Conservation (phyloP, 2,797 vertebrate genomes). For the Sebastes reedi region DNA sequence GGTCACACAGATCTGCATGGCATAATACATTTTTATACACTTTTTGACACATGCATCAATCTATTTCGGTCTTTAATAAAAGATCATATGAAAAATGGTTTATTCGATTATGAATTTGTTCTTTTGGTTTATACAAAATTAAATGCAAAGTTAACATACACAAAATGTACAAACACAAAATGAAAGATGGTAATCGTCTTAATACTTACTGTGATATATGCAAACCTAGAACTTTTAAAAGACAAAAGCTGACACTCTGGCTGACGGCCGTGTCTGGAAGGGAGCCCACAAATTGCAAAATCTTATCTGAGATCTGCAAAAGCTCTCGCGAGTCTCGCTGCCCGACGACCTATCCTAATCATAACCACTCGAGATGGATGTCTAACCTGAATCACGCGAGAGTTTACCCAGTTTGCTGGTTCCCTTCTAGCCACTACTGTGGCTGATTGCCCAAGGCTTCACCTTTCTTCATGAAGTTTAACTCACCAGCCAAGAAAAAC, state of each 20-base stretch:
- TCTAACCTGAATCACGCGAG: too few relatives aligned
- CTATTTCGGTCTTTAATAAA: constrained; percentile 1
- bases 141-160: constrained; percentile 16
- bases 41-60: not conserved
- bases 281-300: too few relatives aligned
- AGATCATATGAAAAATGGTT: constrained; percentile 28
- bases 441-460: not conserved
- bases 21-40: not conserved
- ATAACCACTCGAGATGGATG: too few relatives aligned
- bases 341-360: too few relatives aligned
- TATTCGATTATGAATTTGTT: constrained; percentile 23
- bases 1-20: not conserved
- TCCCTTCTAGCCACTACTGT: not conserved
- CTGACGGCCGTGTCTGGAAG: too few relatives aligned
- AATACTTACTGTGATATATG: constrained; percentile 36
- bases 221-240: constrained; percentile 2
- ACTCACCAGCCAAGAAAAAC: not conserved
- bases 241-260: not conserved
- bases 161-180: constrained; percentile 30
- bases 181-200: constrained; percentile 15
- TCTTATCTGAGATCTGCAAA: too few relatives aligned
- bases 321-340: too few relatives aligned
- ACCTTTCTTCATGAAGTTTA: not conserved
- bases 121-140: constrained; percentile 30
- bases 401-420: too few relatives aligned